A percentile compares a stretch with the other conserved stretches of the same genome.
These are phyloP conservation scores for Apodemia hepburni DNA, from an alignment of 2,888 invertebrate species.

Conservation along the genomic window DNA sequence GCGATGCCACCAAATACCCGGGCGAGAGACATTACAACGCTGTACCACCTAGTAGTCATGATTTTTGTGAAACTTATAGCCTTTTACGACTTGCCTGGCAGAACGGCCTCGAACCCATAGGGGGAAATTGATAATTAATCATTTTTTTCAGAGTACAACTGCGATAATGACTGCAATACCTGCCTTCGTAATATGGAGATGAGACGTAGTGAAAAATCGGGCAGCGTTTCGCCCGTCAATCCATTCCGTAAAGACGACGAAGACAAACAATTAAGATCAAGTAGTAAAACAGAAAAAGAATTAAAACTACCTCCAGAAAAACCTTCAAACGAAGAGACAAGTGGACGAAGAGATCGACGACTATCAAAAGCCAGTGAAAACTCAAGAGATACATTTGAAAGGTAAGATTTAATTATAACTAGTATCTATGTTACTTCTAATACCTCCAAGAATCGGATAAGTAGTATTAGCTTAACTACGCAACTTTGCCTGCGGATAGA, in stretches of 20 bases:
- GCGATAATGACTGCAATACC: constrained; percentile 49
- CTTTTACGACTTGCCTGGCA: too few species aligned
- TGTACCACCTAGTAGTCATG: too few species aligned
- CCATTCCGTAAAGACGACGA: constrained; percentile 54
- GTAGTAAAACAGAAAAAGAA: constrained; percentile 63
- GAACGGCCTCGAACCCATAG: too few species aligned
- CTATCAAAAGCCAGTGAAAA: constrained; percentile 59
- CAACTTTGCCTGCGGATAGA: too few species aligned
- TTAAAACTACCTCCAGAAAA: constrained; percentile 59
- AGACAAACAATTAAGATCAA: constrained; percentile 46
- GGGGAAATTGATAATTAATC: too few species aligned
- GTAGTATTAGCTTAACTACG: too few species aligned
- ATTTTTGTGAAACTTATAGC: too few species aligned
- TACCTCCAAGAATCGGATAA: too few species aligned
- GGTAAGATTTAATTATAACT: constrained; percentile 38
- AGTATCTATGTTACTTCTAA: too few species aligned
- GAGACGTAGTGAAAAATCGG: constrained; percentile 68
- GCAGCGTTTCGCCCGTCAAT: constrained; percentile 66
- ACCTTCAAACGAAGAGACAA: constrained; percentile 56
- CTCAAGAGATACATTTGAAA: constrained; percentile 66
- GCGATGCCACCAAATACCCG: too few species aligned
- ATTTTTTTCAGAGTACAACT: constrained; percentile 42
- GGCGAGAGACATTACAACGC: too few species aligned
- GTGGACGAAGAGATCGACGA: constrained; percentile 47
- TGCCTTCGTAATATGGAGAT: constrained; percentile 63